Evolutionary conservation across 2,888 invertebrate genomes (phyloP), one percentile per base, ranked within the genome.

Genomic region (Epirrhoe alternata): DNA sequence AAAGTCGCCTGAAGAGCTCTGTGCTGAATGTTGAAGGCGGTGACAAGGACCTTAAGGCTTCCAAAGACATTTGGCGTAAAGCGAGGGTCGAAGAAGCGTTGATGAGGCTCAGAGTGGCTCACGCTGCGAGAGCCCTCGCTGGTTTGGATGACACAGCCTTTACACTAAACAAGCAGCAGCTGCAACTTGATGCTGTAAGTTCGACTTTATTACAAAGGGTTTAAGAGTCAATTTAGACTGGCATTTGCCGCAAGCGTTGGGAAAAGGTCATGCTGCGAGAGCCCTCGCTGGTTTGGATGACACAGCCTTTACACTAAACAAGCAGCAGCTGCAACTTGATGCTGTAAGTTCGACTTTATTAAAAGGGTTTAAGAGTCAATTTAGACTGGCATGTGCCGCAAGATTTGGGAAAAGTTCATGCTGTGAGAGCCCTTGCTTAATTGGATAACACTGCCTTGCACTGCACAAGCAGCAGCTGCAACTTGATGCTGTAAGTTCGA

Each of bases 381-480:
- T 10, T 33, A 6, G 95, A 31, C 95, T 96, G 6, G 94, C 94
- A 57, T 96, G 97, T 79, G 94, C 96, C 33, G 94, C 95, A 66
- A 94, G 95, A n/a, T n/a, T n/a, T n/a, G n/a, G n/a, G n/a, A n/a
- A n/a, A n/a, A n/a, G 94, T 94, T 57, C 96, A 97, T 78, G 94
- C 96, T 35, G 94, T 95, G 66, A 94, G 95, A 58, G 94, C 95
- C 5, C 91, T 96, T 55, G 90, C 94, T 0, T 94, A 94, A 61
- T 94, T 96, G 70, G 95, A 95, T 55, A 94, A 95, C 77, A 91
- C 94, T 74, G 95, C 96, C 12, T 96, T 82, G 94, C 94, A 69
- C 86, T 97, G 61, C 95, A 96, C 75, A 95, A 95, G 81, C 96
- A 96, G 78, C 94, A 95, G 35, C 85, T 96, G 58, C 95, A 96